Percentiles rank a stretch among this genome's conserved stretches.
Evolutionary conservation across 2,797 vertebrate species (phyloP).

Genomic region (Melanotaenia nigrans): DNA sequence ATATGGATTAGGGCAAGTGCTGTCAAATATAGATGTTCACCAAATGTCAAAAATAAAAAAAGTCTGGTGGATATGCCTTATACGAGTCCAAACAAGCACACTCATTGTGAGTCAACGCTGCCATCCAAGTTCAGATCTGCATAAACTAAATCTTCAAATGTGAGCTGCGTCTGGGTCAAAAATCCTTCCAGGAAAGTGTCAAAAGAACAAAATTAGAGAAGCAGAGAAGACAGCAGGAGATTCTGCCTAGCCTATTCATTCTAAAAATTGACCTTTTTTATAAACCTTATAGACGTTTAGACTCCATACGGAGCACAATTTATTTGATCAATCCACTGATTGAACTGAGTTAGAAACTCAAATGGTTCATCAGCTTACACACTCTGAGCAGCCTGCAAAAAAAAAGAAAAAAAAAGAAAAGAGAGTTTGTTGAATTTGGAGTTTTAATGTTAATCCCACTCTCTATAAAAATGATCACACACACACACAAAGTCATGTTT

Average conservation of each 20-base stretch:
- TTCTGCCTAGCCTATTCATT: background rate
- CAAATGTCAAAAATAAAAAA: background rate
- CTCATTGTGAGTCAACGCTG: background rate
- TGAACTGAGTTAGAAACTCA: background rate
- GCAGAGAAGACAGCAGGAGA: background rate
- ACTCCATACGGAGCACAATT: background rate
- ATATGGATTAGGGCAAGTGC: background rate
- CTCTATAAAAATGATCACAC: constrained; percentile 3
- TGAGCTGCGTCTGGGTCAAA: background rate
- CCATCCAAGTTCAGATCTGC: background rate
- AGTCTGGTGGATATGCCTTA: background rate
- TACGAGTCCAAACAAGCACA: background rate
- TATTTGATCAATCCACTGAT: background rate
- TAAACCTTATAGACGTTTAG: background rate
- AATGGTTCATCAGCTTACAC: background rate
- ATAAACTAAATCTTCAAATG: background rate
- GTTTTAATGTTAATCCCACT: constrained; percentile 11
- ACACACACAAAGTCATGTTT: background rate
- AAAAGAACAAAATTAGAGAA: background rate
- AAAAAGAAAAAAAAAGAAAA: background rate
- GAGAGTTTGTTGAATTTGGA: background rate
- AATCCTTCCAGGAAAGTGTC: background rate
- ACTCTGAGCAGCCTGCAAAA: background rate
- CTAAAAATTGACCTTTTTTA: background rate
- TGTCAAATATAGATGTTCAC: background rate